A percentile compares a stretch with the other conserved stretches of the same genome.
These are phyloP conservation scores for Podotricha telesiphe DNA, from an alignment of 2,888 invertebrate species.

Conservation along the genomic window DNA sequence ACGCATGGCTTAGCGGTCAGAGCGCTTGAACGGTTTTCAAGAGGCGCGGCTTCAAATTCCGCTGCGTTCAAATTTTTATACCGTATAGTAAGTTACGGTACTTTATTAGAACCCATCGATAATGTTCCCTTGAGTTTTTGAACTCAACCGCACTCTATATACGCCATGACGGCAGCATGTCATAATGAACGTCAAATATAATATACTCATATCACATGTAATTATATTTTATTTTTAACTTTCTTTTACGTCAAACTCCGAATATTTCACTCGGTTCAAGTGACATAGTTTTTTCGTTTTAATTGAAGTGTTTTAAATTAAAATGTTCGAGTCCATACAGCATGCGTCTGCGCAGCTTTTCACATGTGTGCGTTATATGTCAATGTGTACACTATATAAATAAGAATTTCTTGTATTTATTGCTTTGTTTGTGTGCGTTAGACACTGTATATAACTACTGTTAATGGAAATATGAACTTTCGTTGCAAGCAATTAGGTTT, in stretches of 20 bases:
- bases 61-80: too few relatives aligned
- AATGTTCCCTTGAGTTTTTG: too few relatives aligned
- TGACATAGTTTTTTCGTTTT: slow-evolving; percentile 5
- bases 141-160: too few relatives aligned
- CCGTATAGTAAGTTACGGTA: too few relatives aligned
- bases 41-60: too few relatives aligned
- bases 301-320: neutral
- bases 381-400: neutral
- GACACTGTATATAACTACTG: too few relatives aligned
- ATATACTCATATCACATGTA: neutral
- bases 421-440: slow-evolving; percentile 6
- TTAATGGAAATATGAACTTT: slow-evolving; percentile 1
- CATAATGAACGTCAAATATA: too few relatives aligned
- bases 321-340: neutral
- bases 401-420: neutral
- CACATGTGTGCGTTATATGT: neutral
- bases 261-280: neutral
- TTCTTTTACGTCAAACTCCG: neutral
- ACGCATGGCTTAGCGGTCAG: too few relatives aligned
- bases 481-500: neutral
- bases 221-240: neutral
- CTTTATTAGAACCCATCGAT: too few relatives aligned
- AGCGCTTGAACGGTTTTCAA: too few relatives aligned
- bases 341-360: neutral
- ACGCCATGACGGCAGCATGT: too few relatives aligned